A percentile compares a stretch with the other conserved stretches of the same genome.
phyloP scores from a whole-genome alignment of 2,888 invertebrate species.

The Rhingia campestris region DNA sequence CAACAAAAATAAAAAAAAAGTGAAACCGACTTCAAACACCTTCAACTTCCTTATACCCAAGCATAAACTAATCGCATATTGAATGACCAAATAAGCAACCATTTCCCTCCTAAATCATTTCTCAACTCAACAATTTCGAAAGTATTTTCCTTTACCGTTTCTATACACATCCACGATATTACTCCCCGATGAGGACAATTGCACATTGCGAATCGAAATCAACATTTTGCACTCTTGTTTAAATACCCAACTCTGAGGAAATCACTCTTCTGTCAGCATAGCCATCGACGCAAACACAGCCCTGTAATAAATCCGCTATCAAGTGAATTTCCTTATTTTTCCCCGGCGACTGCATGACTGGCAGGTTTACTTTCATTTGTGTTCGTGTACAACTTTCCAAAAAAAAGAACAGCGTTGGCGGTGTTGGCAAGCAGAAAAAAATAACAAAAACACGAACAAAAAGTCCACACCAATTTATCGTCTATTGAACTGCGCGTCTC shows the following conservation, averaged over 20 bases:
- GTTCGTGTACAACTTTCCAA: conserved; percentile 9
- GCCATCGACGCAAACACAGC: not conserved
- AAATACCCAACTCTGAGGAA: not conserved
- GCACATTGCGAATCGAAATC: not conserved
- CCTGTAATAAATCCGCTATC: conserved; percentile 28
- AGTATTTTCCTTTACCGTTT: not conserved
- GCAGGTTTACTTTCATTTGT: conserved; percentile 55
- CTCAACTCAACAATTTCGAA: conserved; percentile 13
- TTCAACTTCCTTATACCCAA: too few relatives aligned
- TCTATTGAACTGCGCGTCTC: conserved; percentile 45
- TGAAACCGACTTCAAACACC: too few relatives aligned
- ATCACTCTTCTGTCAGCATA: not conserved
- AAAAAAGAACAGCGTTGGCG: conserved; percentile 12
- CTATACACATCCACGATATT: not conserved
- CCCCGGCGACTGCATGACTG: conserved; percentile 51
- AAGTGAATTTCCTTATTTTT: conserved; percentile 59
- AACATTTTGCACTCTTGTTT: conserved; percentile 3
- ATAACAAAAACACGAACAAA: too few relatives aligned
- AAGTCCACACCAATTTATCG: conserved; percentile 44
- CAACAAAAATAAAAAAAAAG: too few relatives aligned
- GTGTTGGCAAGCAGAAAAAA: conserved; percentile 4
- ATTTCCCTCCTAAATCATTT: not conserved
- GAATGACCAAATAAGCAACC: not conserved
- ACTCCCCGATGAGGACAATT: not conserved
- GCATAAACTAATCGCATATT: too few relatives aligned